These are phyloP conservation scores for Emmelina monodactyla DNA, from an alignment of 2,888 invertebrate genomes.

Conservation along the genomic window DNA sequence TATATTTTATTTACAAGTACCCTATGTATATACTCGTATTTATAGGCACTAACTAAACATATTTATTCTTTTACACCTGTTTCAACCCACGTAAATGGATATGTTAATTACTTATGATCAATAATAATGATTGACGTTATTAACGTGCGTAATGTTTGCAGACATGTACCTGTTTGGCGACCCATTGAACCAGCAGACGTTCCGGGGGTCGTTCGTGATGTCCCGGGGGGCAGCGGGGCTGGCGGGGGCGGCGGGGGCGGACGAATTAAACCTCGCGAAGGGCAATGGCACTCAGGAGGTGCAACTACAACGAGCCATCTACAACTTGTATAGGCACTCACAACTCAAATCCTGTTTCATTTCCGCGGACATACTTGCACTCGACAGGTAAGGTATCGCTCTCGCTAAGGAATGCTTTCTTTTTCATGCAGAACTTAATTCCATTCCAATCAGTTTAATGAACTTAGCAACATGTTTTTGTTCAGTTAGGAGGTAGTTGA, in stretches of 20 bases:
- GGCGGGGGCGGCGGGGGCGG: slow-evolving; percentile 73
- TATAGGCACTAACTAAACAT: no score
- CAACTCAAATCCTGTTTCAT: slow-evolving; percentile 78
- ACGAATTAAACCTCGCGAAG: slow-evolving; percentile 68
- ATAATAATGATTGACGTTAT: neutral
- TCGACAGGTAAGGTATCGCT: slow-evolving; percentile 81
- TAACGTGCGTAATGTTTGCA: slow-evolving; percentile 39
- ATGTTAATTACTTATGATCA: neutral
- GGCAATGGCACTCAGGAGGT: slow-evolving; percentile 76
- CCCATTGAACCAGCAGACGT: slow-evolving; percentile 80
- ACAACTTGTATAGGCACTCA: slow-evolving; percentile 77
- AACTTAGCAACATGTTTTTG: no score
- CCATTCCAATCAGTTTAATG: no score
- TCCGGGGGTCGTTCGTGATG: slow-evolving; percentile 82
- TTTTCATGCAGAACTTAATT: no score
- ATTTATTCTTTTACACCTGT: no score
- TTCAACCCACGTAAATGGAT: no score
- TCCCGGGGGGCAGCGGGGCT: slow-evolving; percentile 76
- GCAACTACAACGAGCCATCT: slow-evolving; percentile 78
- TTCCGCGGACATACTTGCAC: slow-evolving; percentile 80
- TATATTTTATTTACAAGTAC: no score
- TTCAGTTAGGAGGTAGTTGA: no score
- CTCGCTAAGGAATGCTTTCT: no score
- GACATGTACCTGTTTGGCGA: slow-evolving; percentile 78
- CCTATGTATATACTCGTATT: no score